Percentiles rank a stretch among this genome's conserved stretches.
Conservation (phyloP, 1,140 invertebrate genomes). For the Mycetomoellerius zeteki region DNA sequence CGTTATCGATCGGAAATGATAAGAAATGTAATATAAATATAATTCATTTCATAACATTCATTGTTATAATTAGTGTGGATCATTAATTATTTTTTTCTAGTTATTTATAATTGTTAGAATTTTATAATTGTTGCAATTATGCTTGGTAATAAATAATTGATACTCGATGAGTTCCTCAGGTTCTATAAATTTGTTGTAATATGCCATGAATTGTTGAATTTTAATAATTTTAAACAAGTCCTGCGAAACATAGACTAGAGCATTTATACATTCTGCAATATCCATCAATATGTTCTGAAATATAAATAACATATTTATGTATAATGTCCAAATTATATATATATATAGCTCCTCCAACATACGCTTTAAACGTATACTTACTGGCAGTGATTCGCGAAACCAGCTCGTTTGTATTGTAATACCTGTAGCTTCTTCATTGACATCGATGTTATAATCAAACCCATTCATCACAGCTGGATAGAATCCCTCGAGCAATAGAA, state of each 20-base stretch:
- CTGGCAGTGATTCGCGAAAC: conserved; percentile 93
- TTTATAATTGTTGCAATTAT: background rate
- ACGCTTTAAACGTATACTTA: conserved; percentile 82
- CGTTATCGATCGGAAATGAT: background rate
- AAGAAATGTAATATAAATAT: background rate
- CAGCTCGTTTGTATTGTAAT: conserved; percentile 91
- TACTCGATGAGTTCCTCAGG: conserved; percentile 90
- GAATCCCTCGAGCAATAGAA: conserved; percentile 90
- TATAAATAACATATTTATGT: conserved; percentile 16
- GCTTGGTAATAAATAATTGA: conserved; percentile 59
- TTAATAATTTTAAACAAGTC: conserved; percentile 91
- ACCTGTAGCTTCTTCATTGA: conserved; percentile 88
- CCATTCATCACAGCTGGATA: conserved; percentile 93
- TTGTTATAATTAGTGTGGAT: too few relatives aligned
- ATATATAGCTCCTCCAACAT: background rate
- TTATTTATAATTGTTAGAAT: conserved; percentile 58
- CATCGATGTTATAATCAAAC: conserved; percentile 88
- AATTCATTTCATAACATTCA: conserved; percentile 34
- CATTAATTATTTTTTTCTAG: background rate
- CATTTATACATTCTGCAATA: conserved; percentile 89
- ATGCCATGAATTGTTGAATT: conserved; percentile 89
- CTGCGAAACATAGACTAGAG: conserved; percentile 86
- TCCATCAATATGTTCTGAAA: conserved; percentile 89
- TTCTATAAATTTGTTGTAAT: conserved; percentile 92
- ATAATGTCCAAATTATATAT: background rate